phyloP scores from a whole-genome alignment of 2,888 invertebrate genomes.

The Malthinus seriepunctatus region DNA sequence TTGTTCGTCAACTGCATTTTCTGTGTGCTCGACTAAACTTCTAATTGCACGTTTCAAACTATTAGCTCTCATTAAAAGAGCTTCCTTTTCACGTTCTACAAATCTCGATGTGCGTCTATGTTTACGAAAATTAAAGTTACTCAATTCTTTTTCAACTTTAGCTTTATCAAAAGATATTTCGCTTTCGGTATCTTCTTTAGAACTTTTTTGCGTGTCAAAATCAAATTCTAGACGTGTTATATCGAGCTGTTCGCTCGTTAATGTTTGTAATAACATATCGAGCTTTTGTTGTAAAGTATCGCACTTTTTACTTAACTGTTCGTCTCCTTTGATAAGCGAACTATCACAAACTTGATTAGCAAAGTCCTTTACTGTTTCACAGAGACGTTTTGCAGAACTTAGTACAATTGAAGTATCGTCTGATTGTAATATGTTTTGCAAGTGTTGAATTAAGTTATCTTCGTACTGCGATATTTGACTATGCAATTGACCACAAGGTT shows the following conservation, averaged over 20 bases:
- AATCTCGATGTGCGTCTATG: slow-evolving; percentile 54
- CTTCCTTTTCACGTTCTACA: slow-evolving; percentile 60
- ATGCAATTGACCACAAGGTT: slow-evolving; percentile 55
- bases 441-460: slow-evolving; percentile 75
- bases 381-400: slow-evolving; percentile 67
- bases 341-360: slow-evolving; percentile 65
- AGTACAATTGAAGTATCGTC: slow-evolving; percentile 75
- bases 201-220: slow-evolving; percentile 38
- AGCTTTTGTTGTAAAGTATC: slow-evolving; percentile 76
- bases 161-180: slow-evolving; percentile 52
- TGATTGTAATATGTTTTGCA: slow-evolving; percentile 85
- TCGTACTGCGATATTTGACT: slow-evolving; percentile 72
- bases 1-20: slow-evolving; percentile 68
- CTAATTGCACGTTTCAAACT: slow-evolving; percentile 83
- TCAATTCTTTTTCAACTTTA: slow-evolving; percentile 51
- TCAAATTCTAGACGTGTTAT: slow-evolving; percentile 35
- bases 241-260: slow-evolving; percentile 68
- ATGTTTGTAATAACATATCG: slow-evolving; percentile 70
- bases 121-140: slow-evolving; percentile 53
- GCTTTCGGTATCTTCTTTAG: slow-evolving; percentile 51
- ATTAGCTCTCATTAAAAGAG: slow-evolving; percentile 69
- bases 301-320: slow-evolving; percentile 68
- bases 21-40: slow-evolving; percentile 79
- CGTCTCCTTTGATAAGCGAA: slow-evolving; percentile 61
- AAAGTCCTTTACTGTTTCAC: slow-evolving; percentile 80